phyloP scores from a whole-genome alignment of 92 coral and sea anemone genomes.

The Porites lobata region DNA sequence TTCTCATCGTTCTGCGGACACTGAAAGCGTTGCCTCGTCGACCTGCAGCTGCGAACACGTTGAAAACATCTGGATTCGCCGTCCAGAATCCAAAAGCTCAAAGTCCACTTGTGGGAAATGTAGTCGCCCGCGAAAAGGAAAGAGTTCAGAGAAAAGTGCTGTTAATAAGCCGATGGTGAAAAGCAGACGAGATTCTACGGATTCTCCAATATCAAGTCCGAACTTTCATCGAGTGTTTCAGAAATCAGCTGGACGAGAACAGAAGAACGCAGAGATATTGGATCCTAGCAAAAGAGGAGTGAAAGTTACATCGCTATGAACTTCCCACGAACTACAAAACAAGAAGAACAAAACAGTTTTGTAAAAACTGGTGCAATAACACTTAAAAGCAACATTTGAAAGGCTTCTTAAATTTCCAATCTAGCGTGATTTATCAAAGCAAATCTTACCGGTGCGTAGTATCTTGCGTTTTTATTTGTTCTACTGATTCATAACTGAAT shows the following conservation, averaged over 20 bases:
- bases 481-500: no score
- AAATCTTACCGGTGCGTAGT: no score
- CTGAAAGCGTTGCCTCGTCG: conserved; percentile 28
- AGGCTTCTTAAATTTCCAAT: no score
- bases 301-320: conserved; percentile 84
- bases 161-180: conserved; percentile 58
- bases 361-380: no score
- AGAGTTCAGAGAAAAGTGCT: conserved; percentile 16
- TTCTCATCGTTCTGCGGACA: conserved; percentile 49
- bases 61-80: conserved; percentile 85
- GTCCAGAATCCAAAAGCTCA: conserved; percentile 45
- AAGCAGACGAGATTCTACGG: conserved; percentile 76
- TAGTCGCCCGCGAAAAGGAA: conserved; percentile 31
- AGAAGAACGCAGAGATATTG: conserved; percentile 30
- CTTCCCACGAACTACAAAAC: no score
- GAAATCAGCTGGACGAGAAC: conserved; percentile 57
- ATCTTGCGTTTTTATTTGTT: no score
- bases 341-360: neutral
- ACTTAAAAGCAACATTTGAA: no score
- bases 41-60: conserved; percentile 79
- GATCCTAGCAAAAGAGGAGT: conserved; percentile 85
- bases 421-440: no score
- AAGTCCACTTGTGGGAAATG: conserved; percentile 64
- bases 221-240: conserved; percentile 64
- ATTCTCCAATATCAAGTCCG: conserved; percentile 80